Evolutionary conservation across 2,888 invertebrate genomes (phyloP), one percentile per base, ranked within the genome.

Genomic region (Prosopocoilus inquinatus): DNA sequence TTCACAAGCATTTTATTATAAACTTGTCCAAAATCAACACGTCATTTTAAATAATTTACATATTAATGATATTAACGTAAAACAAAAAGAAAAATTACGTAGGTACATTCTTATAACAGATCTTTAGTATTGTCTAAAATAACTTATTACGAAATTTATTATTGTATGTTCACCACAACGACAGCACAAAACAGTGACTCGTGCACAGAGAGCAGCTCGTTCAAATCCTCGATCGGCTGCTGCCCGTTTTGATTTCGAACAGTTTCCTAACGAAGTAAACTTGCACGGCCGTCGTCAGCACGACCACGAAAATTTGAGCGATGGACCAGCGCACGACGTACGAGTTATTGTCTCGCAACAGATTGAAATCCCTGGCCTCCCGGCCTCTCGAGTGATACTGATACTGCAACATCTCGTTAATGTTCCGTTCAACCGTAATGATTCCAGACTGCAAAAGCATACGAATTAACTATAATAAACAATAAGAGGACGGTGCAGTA

Each of bases 271-370:
- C 90, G 75, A 95, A 95, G 74, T 87, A 91, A 1, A 95, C 94
- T 78, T 92, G 92, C 46, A 89, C 73, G 1, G 88, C 82, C 8
- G 90, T 90, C 0, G 94, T 91, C 1, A 85, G 81, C 47, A 89
- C 78, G 60, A 96, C 90, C 1, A 95, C 89, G 20, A 89, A 55
- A 63, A 95, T 91, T 80, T 96, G 95, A 48, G 88, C 82, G 2
- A 95, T 67, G 0, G 96, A 96, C 91, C 95, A 96, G 57, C 86
- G 86, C 59, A 90, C 83, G n/a, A 96, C 90, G 74, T 94, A 94
- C 3, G 81, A 78, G 73, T 94, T 91, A 75, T 94, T 95, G 70
- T 90, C 90, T 60, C 85, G 71, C 16, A 95, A 77, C 59, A 94
- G 76, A 68, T 91, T 91, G 72, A 85, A 89, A 75, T 95, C 94